phyloP scores from a whole-genome alignment of 2,888 invertebrate species.

The Vesta saturnalis region DNA sequence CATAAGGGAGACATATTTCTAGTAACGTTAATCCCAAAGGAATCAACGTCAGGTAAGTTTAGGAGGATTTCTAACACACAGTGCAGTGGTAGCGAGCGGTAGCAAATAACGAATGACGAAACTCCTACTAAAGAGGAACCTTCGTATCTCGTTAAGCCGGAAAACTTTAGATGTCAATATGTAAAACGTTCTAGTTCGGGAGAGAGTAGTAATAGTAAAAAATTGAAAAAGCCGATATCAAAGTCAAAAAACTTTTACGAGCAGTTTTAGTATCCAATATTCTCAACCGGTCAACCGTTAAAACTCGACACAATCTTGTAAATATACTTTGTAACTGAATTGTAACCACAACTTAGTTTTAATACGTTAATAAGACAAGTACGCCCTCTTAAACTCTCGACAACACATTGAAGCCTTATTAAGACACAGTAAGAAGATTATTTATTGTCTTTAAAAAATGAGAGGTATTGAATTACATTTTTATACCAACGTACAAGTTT shows the following conservation, averaged over 20 bases:
- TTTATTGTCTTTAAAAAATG: no score
- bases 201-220: not conserved
- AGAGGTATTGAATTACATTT: no score
- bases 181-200: slow-evolving; percentile 4
- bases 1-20: slow-evolving; percentile 16
- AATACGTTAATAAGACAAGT: slow-evolving; percentile 38
- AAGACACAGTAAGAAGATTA: no score
- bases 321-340: slow-evolving; percentile 38
- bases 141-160: not conserved
- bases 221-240: slow-evolving; percentile 11
- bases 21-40: slow-evolving; percentile 21
- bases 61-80: slow-evolving; percentile 20
- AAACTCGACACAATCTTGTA: slow-evolving; percentile 34
- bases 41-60: slow-evolving; percentile 19
- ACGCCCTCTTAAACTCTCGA: no score
- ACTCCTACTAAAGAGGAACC: slow-evolving; percentile 17
- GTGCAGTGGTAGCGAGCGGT: no score
- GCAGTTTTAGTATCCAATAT: slow-evolving; percentile 34
- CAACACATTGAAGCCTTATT: no score
- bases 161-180: slow-evolving; percentile 5
- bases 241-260: slow-evolving; percentile 27
- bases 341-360: slow-evolving; percentile 38
- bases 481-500: no score
- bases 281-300: slow-evolving; percentile 35
- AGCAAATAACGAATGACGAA: slow-evolving; percentile 15